Evolutionary conservation across 2,797 vertebrate genomes (phyloP).

Genomic region (Moxostoma hubbsi): DNA sequence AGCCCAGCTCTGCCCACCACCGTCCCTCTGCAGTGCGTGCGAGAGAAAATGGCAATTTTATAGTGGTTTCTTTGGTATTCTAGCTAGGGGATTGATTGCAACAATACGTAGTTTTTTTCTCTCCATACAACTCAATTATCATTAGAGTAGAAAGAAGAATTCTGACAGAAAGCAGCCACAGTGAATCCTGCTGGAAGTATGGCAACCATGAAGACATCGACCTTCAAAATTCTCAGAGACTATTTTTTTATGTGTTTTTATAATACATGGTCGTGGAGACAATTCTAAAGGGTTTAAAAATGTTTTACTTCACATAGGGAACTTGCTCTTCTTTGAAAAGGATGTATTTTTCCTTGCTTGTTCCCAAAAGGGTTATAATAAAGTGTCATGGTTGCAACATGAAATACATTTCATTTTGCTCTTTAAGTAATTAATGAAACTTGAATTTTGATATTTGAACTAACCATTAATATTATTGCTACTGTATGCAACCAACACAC

Average conservation of each 20-base stretch:
- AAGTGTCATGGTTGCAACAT: background rate
- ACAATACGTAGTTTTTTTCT: conserved; percentile 51
- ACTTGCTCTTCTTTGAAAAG: background rate
- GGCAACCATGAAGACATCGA: background rate
- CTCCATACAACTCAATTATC: conserved; percentile 57
- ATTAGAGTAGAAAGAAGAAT: conserved; percentile 51
- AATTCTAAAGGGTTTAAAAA: background rate
- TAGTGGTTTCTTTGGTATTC: conserved; percentile 72
- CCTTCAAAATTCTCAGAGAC: background rate
- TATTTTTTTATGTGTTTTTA: background rate
- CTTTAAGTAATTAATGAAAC: background rate
- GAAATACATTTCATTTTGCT: background rate
- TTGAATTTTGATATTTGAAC: background rate
- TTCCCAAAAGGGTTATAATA: background rate
- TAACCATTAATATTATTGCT: background rate
- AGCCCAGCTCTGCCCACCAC: conserved; percentile 1
- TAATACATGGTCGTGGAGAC: background rate
- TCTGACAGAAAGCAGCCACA: conserved; percentile 45
- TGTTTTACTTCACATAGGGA: background rate
- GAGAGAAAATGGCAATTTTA: conserved; percentile 78
- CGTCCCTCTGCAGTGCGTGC: conserved; percentile 52
- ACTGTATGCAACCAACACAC: too few species aligned
- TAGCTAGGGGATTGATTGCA: conserved; percentile 63
- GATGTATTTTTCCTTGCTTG: background rate
- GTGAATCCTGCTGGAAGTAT: conserved; percentile 37